Evolutionary conservation across 1,140 invertebrate genomes (phyloP), one percentile per base, ranked within the genome.

Genomic region (Drosophila cardini): DNA sequence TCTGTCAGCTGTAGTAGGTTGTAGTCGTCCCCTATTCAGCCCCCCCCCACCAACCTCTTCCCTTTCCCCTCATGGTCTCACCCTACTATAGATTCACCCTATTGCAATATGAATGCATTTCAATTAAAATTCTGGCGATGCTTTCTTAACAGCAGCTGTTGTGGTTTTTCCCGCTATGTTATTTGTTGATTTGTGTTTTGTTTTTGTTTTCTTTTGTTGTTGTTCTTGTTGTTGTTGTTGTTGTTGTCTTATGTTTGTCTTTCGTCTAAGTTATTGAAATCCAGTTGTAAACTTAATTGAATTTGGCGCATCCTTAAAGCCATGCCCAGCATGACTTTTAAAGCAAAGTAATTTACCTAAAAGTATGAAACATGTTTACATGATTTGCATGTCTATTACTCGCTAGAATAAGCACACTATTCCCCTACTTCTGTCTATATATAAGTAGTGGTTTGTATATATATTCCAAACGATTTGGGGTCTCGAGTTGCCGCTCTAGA

Each of bases 51-150:
- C 15, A 18, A 13, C 55, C 16, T 57, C 52, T 30, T n/a, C 36
- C 30, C 48, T 18, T 16, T 16, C 16, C 21, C 43, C 18, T 48
- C 45, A 30, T 36, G 34, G 53, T 40, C 32, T 55, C 43, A n/a
- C 53, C 50, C 32, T 6, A 36, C 40, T 32, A 15, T 52, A 55
- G 16, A 70, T 55, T 43, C 43, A 48, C 71, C 74, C 64, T 75
- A 71, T 78, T 78, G 79, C 79, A 78, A 82, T 82, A 82, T 82
- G 80, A 82, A 82, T 82, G 80, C 79, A 82, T 82, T 82, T 82
- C 74, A 82, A 82, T 82, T 82, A 82, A 77, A 75, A 78, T 69
- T 65, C 53, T 64, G 55, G 55, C 76, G 80, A 70, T 64, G 70
- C 60, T 77, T 81, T 76, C 78, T 81, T 81, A 74, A 63, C 62